These are phyloP conservation scores for Mormoops blainvillei DNA, from an alignment of 2,113 vertebrate species.

Conservation along the genomic window DNA sequence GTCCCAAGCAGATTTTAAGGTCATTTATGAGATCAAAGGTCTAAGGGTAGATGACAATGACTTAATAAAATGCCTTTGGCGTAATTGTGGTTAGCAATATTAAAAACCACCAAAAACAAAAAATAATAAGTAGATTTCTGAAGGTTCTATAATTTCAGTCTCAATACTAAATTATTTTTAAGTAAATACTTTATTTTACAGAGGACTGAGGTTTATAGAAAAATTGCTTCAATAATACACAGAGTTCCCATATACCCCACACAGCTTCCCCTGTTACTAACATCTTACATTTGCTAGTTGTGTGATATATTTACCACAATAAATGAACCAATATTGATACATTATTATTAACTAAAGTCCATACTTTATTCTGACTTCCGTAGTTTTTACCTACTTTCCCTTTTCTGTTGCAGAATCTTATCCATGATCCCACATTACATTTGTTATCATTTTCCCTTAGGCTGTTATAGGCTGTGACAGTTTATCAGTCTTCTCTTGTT, in stretches of 20 bases:
- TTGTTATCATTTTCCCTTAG: background rate
- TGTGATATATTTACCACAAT: background rate
- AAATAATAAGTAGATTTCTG: background rate
- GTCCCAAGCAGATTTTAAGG: background rate
- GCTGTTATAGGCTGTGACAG: background rate
- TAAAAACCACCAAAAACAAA: background rate
- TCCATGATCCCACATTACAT: background rate
- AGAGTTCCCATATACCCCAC: background rate
- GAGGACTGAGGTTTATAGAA: background rate
- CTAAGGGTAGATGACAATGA: background rate
- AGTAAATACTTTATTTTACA: background rate
- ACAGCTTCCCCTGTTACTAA: background rate
- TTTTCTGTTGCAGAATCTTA: background rate
- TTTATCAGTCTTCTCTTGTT: conserved; percentile 2
- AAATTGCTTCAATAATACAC: background rate
- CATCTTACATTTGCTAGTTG: background rate
- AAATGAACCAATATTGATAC: background rate
- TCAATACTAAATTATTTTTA: background rate
- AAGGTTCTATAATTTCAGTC: background rate
- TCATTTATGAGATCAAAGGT: background rate
- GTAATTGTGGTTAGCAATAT: background rate
- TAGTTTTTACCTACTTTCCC: background rate
- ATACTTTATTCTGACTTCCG: conserved; percentile 4
- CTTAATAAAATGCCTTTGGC: background rate
- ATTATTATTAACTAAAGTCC: background rate